Percentiles rank a stretch among this genome's conserved stretches.
phyloP scores from a whole-genome alignment of 2,113 vertebrate genomes.

The Gasterosteus aculeatus region DNA sequence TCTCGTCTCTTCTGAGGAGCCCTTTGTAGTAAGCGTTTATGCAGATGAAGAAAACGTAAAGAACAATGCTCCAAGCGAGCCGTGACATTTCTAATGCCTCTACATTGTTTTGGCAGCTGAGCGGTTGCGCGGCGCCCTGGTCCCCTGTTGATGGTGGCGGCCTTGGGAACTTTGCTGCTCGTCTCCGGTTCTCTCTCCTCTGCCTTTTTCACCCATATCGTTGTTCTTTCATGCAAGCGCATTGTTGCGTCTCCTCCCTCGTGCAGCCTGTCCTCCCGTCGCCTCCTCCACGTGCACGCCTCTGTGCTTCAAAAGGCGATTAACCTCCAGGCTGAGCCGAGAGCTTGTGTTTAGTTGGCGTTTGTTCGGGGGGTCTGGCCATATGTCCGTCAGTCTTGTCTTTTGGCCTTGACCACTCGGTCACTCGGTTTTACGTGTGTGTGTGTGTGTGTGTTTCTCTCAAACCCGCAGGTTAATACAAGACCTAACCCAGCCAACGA shows the following conservation, averaged over 20 bases:
- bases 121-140: neutral
- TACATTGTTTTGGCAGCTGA: neutral
- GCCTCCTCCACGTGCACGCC: constrained; percentile 14
- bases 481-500: constrained; percentile 88
- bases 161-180: neutral
- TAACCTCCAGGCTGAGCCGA: constrained; percentile 59
- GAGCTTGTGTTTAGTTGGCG: constrained; percentile 67
- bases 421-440: constrained; percentile 39
- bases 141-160: neutral
- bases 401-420: constrained; percentile 48
- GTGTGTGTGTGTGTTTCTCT: constrained; percentile 60
- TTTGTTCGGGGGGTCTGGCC: constrained; percentile 60
- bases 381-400: constrained; percentile 38
- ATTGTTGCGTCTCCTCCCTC: neutral
- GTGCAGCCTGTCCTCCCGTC: constrained; percentile 1
- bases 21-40: constrained; percentile 61
- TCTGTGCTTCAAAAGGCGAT: constrained; percentile 46
- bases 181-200: neutral
- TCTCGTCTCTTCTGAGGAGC: constrained; percentile 59
- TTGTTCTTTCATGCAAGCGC: constrained; percentile 17
- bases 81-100: constrained; percentile 14
- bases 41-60: constrained; percentile 43
- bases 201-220: neutral
- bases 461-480: constrained; percentile 91
- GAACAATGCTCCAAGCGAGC: constrained; percentile 25